Evolutionary conservation across 2,888 invertebrate species (phyloP), one percentile per base, ranked within the genome.

Genomic region (Rhopalosiphum nymphaeae): DNA sequence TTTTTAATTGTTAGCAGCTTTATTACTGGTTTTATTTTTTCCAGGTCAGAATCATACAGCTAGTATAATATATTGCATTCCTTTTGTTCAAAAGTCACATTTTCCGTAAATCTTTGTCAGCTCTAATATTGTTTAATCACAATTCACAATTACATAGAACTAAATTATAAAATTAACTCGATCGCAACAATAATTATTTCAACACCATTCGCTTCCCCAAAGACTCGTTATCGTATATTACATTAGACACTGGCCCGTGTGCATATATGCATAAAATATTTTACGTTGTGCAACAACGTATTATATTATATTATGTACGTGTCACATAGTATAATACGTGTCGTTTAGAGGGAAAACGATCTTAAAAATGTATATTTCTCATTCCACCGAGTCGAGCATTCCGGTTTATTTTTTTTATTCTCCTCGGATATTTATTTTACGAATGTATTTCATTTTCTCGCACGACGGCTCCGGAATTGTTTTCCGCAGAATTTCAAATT

Each of bases 391-490:
- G 78, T 78, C 36, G 78, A 78, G 36, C 78, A n/a, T n/a, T 61
- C 49, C 46, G 46, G 67, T 67, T 29, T 90, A 36, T 61, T 89
- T 90, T 90, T 67, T 90, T n/a, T 21, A 44, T n/a, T 5, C 49
- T 29, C 16, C n/a, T 26, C 46, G 89, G 57, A 89, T 91, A 53
- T 78, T 91, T 53, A 91, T 91, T 91, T 49, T 42, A 53, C 84
- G 36, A 53, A 42, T 84, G 91, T 53, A 42, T 78, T 78, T 91
- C 42, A 78, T 91, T 84, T 78, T 78, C 90, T 90, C 90, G 90
- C 67, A 90, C 90, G 91, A 84, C 91, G 91, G 42, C 78, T 84
- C 53, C 84, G 78, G 78, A 84, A 91, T 91, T 91, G 78, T 91
- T 91, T 84, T 84, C 49, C 42, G 0, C 53, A 42, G 78, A 78